phyloP scores from a whole-genome alignment of 2,888 invertebrate species.

The Allophyes oxyacanthae region DNA sequence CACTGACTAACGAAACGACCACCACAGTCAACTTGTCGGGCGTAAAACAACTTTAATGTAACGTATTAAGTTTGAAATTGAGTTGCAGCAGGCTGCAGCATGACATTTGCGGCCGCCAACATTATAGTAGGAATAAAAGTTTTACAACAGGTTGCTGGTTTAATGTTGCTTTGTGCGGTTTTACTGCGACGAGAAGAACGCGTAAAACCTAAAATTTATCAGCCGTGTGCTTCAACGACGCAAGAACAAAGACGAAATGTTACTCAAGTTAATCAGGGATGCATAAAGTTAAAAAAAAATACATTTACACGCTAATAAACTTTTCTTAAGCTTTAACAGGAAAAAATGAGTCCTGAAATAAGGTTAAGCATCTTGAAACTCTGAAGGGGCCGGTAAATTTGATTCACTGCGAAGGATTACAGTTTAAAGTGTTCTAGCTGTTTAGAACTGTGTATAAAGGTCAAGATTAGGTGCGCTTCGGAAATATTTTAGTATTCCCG shows the following conservation, averaged over 20 bases:
- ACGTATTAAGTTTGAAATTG: constrained; percentile 37
- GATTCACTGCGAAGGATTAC: constrained; percentile 2
- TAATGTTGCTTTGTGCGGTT: constrained; percentile 67
- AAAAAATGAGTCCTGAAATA: constrained; percentile 40
- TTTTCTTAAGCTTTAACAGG: constrained; percentile 34
- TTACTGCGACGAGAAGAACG: constrained; percentile 58
- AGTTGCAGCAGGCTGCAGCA: constrained; percentile 16
- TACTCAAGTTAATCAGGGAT: constrained; percentile 38
- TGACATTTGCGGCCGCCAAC: constrained; percentile 55
- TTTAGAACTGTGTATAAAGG: constrained; percentile 17
- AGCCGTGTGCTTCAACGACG: constrained; percentile 35
- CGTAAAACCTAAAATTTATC: constrained; percentile 67
- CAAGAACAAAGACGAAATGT: constrained; percentile 42
- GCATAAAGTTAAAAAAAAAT: constrained; percentile 31
- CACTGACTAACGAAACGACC: constrained; percentile 10
- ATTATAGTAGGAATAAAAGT: constrained; percentile 68
- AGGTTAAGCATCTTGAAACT: constrained; percentile 33
- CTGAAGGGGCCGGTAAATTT: constrained; percentile 16
- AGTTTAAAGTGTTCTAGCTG: constrained; percentile 4
- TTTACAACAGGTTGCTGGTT: constrained; percentile 74
- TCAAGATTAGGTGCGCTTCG: constrained; percentile 25
- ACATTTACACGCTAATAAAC: constrained; percentile 32
- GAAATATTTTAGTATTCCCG: constrained; percentile 27
- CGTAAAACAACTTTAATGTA: constrained; percentile 29
- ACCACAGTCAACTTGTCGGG: constrained; percentile 2